These are phyloP conservation scores for Ectemnius continuus DNA, from an alignment of 2,888 invertebrate species.

Conservation along the genomic window DNA sequence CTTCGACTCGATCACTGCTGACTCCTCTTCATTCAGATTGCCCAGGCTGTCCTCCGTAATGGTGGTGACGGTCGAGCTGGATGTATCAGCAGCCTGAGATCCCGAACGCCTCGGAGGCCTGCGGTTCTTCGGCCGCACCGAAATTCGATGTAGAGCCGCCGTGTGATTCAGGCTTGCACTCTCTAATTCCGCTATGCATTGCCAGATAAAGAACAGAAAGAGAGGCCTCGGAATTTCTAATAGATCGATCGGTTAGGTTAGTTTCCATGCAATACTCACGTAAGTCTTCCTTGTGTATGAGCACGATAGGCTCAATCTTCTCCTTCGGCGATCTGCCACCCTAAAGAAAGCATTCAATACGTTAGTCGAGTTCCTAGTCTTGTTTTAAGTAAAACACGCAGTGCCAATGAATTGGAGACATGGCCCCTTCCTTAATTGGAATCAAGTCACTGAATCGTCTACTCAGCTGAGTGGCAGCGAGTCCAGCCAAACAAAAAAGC, in stretches of 20 bases:
- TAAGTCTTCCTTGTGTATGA: conserved; percentile 71
- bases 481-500: neutral
- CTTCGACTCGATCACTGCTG: conserved; percentile 40
- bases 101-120: conserved; percentile 70
- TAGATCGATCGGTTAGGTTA: neutral
- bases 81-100: conserved; percentile 41
- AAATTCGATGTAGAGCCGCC: conserved; percentile 75
- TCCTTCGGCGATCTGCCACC: conserved; percentile 63
- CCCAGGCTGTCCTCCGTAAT: conserved; percentile 61
- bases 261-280: conserved; percentile 64
- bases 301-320: conserved; percentile 59
- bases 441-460: neutral
- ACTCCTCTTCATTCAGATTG: conserved; percentile 40
- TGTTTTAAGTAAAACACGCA: neutral
- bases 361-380: neutral
- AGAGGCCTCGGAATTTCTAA: too few species aligned
- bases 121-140: conserved; percentile 75
- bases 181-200: conserved; percentile 66
- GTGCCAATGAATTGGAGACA: neutral
- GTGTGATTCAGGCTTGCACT: conserved; percentile 71
- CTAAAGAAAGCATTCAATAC: conserved; percentile 47
- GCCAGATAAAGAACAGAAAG: too few species aligned
- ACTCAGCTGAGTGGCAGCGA: neutral
- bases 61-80: conserved; percentile 60
- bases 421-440: neutral